Percentiles rank a stretch among this genome's conserved stretches.
Evolutionary conservation across 2,113 vertebrate genomes (phyloP).

Genomic region (Galeopterus variegatus): DNA sequence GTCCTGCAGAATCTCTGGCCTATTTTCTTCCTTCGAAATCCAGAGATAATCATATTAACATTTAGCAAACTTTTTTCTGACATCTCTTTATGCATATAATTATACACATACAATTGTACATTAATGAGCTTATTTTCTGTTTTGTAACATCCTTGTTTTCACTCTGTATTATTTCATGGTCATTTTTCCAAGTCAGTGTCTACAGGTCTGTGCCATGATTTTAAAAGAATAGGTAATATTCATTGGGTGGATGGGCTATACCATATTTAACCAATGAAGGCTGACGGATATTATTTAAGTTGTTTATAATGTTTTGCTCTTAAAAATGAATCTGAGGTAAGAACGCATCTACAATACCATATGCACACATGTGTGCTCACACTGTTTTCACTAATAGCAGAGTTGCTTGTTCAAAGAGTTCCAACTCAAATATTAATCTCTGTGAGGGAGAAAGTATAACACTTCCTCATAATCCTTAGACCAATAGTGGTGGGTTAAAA

Average conservation of each 20-base stretch:
- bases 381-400: not conserved
- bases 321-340: not conserved
- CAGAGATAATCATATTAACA: constrained; percentile 6
- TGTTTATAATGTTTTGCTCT: constrained; percentile 27
- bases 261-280: not conserved
- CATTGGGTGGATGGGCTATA: not conserved
- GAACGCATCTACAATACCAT: not conserved
- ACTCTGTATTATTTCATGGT: not conserved
- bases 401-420: not conserved
- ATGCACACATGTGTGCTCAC: not conserved
- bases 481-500: not conserved
- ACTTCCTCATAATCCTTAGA: constrained; percentile 10
- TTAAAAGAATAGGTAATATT: not conserved
- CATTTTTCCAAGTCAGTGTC: not conserved
- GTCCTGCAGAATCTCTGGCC: not conserved
- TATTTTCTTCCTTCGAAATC: constrained; percentile 35
- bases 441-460: constrained; percentile 17
- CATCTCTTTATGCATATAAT: not conserved
- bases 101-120: not conserved
- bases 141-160: constrained; percentile 20
- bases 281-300: not conserved
- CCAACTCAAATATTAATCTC: constrained; percentile 24
- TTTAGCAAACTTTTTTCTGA: not conserved
- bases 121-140: constrained; percentile 10
- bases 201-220: not conserved